phyloP scores from a whole-genome alignment of 2,113 vertebrate genomes.

The Semicossyphus pulcher region DNA sequence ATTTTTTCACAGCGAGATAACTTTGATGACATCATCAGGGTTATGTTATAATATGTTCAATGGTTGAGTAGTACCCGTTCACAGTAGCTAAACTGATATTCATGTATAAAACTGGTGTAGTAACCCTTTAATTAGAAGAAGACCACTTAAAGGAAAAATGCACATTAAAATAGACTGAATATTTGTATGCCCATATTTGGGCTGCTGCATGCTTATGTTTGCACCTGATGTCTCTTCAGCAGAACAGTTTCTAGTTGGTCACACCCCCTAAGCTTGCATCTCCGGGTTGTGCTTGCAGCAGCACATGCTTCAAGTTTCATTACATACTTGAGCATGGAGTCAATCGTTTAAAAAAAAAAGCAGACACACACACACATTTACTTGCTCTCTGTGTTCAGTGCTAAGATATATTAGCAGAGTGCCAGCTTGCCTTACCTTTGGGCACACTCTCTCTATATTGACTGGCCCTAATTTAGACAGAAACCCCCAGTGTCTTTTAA shows the following conservation, averaged over 20 bases:
- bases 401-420: conserved; percentile 57
- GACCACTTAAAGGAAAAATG: too few species aligned
- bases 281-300: background rate
- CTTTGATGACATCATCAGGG: background rate
- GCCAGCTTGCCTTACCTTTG: conserved; percentile 46
- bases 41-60: background rate
- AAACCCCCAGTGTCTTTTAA: conserved; percentile 58
- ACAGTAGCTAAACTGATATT: too few species aligned
- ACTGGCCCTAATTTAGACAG: conserved; percentile 69
- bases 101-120: too few species aligned
- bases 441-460: conserved; percentile 60
- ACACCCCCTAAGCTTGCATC: background rate
- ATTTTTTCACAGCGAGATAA: background rate
- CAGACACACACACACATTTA: conserved; percentile 17
- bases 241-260: background rate
- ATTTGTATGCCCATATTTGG: too few species aligned
- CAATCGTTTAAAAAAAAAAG: background rate
- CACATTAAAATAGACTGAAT: too few species aligned
- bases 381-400: conserved; percentile 60
- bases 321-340: background rate
- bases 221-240: background rate
- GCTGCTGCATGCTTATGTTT: background rate
- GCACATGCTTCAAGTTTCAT: background rate
- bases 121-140: too few species aligned
- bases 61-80: too few species aligned